phyloP scores from a whole-genome alignment of 2,113 vertebrate genomes.

The Malurus cyaneus region DNA sequence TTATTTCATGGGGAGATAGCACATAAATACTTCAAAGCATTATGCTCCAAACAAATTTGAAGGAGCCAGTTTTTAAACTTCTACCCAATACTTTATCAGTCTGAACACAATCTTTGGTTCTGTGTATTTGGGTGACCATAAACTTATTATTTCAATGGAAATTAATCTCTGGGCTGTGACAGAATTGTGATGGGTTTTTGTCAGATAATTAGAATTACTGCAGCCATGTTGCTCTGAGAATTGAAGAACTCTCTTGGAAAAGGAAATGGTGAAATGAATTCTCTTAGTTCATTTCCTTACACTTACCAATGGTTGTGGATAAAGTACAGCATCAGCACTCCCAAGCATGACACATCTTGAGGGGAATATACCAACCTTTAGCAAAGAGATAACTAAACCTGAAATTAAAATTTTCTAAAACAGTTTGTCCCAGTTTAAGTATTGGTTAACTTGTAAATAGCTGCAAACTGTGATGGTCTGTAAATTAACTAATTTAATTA shows the following conservation, averaged over 20 bases:
- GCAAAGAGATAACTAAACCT: background rate
- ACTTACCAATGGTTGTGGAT: background rate
- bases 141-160: background rate
- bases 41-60: background rate
- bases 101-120: background rate
- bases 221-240: background rate
- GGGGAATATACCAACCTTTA: background rate
- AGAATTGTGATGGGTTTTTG: background rate
- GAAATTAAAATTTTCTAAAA: background rate
- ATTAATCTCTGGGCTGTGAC: background rate
- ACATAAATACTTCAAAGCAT: background rate
- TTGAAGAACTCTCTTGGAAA: background rate
- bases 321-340: background rate
- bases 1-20: background rate
- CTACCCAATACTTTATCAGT: background rate
- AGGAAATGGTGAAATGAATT: background rate
- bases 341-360: background rate
- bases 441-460: background rate
- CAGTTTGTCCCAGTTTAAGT: background rate
- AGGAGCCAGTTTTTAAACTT: background rate
- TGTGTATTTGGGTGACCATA: background rate
- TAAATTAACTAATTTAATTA: background rate
- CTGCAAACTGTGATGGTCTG: background rate
- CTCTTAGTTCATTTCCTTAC: background rate
- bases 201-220: background rate